A percentile compares a stretch with the other conserved stretches of the same genome.
These are phyloP conservation scores for Caenorhabditis briggsae DNA, from an alignment of 1,140 invertebrate species.

Conservation along the genomic window DNA sequence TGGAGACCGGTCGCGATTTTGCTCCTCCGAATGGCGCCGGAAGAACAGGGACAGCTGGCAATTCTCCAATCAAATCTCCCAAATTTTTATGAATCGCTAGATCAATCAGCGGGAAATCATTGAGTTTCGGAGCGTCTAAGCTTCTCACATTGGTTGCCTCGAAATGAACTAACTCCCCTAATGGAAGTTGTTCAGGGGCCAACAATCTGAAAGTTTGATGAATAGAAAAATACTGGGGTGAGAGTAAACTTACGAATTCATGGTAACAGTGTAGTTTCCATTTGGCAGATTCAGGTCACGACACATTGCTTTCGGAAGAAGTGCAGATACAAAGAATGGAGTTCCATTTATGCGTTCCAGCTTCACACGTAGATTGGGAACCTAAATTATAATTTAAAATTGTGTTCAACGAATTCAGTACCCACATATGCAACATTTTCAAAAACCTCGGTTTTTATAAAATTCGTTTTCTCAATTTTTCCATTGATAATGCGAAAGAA, in stretches of 20 bases:
- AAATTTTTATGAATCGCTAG: background rate
- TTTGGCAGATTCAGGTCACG: too few species aligned
- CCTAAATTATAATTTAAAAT: too few species aligned
- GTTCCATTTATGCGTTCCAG: too few species aligned
- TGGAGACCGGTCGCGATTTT: background rate
- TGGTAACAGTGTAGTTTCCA: too few species aligned
- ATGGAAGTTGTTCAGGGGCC: background rate
- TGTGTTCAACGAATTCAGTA: background rate
- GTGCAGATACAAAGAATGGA: too few species aligned
- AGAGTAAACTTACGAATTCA: too few species aligned
- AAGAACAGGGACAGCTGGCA: background rate
- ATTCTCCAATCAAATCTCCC: background rate
- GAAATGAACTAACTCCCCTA: background rate
- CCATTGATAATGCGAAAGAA: background rate
- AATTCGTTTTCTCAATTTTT: background rate
- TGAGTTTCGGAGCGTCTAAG: background rate
- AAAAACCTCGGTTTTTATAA: background rate
- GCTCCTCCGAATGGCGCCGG: background rate
- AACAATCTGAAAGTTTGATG: background rate
- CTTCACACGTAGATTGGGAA: too few species aligned
- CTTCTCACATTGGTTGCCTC: background rate
- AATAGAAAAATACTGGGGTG: background rate
- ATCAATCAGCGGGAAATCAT: too few species aligned
- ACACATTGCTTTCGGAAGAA: too few species aligned
- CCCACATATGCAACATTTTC: slow-evolving; percentile 1